These are phyloP conservation scores for Antechinus flavipes DNA, from an alignment of 2,113 vertebrate genomes.

Conservation along the genomic window DNA sequence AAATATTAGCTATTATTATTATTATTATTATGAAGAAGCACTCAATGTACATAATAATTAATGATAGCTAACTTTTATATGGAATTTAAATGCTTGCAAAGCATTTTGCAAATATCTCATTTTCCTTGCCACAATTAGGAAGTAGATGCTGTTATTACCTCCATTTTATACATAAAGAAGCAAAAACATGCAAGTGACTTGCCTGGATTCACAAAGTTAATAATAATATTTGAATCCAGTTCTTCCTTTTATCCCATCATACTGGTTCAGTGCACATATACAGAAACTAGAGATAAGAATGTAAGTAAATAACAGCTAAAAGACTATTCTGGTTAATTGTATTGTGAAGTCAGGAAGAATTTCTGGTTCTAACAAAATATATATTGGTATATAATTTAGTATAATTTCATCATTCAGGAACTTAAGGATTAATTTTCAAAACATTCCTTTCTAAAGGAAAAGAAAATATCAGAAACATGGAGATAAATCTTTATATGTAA, in stretches of 20 bases:
- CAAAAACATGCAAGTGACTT: neutral
- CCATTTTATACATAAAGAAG: neutral
- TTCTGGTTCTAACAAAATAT: neutral
- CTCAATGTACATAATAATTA: neutral
- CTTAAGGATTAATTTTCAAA: neutral
- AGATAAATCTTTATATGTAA: neutral
- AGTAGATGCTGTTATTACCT: neutral
- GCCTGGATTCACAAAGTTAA: neutral
- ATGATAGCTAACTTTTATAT: neutral
- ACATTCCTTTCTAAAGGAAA: neutral
- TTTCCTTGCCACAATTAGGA: neutral
- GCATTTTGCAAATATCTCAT: neutral
- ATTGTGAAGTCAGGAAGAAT: neutral
- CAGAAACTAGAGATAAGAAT: neutral
- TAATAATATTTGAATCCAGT: neutral
- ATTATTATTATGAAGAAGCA: neutral
- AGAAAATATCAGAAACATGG: neutral
- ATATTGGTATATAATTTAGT: neutral
- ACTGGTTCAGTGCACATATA: neutral
- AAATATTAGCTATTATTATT: neutral
- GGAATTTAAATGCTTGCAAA: neutral
- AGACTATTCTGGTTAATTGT: neutral
- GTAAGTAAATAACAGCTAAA: neutral
- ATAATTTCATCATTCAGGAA: neutral
- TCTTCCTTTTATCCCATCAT: neutral